These are phyloP conservation scores for Hippocampus comes DNA, from an alignment of 2,113 vertebrate genomes.

Conservation along the genomic window DNA sequence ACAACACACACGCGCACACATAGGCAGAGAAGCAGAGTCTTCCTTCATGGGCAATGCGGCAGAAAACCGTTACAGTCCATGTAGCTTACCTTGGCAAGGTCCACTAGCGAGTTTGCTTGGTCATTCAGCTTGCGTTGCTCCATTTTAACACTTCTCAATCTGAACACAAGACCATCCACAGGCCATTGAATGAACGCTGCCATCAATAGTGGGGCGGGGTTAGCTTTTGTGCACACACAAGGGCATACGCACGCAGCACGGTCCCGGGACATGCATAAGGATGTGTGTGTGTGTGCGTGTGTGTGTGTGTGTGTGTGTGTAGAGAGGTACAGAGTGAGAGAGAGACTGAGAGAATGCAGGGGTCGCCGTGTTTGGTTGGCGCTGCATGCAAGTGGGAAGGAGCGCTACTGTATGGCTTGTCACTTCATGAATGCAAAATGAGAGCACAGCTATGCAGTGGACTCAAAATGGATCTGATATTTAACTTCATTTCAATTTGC, in stretches of 20 bases:
- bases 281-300: conserved; percentile 62
- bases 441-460: conserved; percentile 10
- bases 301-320: conserved; percentile 38
- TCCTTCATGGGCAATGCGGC: neutral
- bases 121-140: conserved; percentile 99
- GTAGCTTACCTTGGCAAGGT: conserved; percentile 95
- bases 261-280: conserved; percentile 73
- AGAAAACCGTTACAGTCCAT: conserved; percentile 18
- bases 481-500: neutral
- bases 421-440: conserved; percentile 18
- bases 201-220: conserved; percentile 14
- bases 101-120: conserved; percentile 99
- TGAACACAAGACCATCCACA: conserved; percentile 83
- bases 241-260: conserved; percentile 80
- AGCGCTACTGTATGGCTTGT: conserved; percentile 19
- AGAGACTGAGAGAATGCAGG: conserved; percentile 56
- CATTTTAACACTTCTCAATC: conserved; percentile 99
- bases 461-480: conserved; percentile 2
- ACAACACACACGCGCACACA: conserved; percentile 36
- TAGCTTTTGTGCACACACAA: conserved; percentile 75
- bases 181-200: conserved; percentile 73
- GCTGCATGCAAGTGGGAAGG: conserved; percentile 71
- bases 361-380: conserved; percentile 61
- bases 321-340: no score
- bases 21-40: conserved; percentile 27